Evolutionary conservation across 2,113 vertebrate genomes (phyloP).

Genomic region (Enhydra lutris): DNA sequence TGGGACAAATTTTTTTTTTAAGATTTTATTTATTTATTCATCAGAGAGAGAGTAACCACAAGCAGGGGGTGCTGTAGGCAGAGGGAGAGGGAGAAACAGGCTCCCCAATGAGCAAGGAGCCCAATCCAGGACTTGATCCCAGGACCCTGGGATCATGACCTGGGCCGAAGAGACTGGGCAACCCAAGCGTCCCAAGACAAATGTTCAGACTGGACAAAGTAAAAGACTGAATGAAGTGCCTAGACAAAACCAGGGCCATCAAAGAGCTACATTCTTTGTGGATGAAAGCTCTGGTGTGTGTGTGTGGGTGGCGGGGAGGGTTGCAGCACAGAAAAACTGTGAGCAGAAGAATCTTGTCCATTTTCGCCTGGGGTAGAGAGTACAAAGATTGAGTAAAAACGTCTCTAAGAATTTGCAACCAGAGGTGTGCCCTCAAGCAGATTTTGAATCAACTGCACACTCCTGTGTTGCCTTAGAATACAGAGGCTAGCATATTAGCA

Average conservation of each 20-base stretch:
- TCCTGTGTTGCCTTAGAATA: not conserved
- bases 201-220: not conserved
- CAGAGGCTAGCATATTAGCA: not conserved
- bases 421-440: not conserved
- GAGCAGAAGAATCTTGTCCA: not conserved
- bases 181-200: not conserved
- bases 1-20: not conserved
- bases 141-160: no score
- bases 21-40: not conserved
- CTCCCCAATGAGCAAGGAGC: no score
- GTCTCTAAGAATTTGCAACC: not conserved
- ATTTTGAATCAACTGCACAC: not conserved
- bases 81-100: no score
- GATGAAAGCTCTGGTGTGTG: not conserved
- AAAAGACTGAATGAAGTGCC: not conserved
- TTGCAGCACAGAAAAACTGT: not conserved
- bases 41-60: not conserved
- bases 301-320: fast-evolving
- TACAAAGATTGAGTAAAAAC: not conserved
- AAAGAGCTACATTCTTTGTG: not conserved
- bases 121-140: no score
- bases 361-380: not conserved
- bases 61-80: no score
- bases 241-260: not conserved
- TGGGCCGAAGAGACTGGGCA: no score